Evolutionary conservation across 2,797 vertebrate genomes (phyloP).

Genomic region (Lepilemur septentrionalis): DNA sequence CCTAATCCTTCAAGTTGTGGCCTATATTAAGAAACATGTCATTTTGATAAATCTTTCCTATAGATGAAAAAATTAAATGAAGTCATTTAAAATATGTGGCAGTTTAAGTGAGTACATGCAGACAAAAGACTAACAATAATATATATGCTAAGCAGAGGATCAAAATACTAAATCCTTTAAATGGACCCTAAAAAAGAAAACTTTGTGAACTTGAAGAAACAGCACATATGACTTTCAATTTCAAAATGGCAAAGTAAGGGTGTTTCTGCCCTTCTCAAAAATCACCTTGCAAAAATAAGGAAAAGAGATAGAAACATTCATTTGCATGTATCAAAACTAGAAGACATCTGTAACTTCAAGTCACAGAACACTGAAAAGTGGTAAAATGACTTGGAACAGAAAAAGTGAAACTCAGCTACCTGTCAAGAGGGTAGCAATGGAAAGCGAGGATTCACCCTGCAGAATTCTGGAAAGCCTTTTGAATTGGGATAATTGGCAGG

Average conservation of each 20-base stretch:
- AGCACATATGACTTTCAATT: background rate
- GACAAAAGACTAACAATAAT: background rate
- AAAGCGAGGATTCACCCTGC: background rate
- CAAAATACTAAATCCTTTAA: constrained; percentile 35
- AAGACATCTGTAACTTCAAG: background rate
- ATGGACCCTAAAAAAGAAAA: constrained; percentile 13
- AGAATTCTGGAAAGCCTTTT: background rate
- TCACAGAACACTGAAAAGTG: background rate
- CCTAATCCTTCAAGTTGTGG: background rate
- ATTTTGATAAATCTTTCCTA: constrained; percentile 22
- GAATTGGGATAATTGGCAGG: background rate
- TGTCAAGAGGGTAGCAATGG: background rate
- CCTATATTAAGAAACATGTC: background rate
- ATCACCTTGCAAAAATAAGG: background rate
- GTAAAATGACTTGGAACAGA: background rate
- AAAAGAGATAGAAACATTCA: background rate
- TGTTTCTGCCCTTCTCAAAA: background rate
- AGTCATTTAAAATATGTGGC: constrained; percentile 26
- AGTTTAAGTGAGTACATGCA: background rate
- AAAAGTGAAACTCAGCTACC: background rate
- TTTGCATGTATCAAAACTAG: background rate
- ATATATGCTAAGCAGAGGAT: constrained; percentile 24
- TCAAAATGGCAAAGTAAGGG: background rate
- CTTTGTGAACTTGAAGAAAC: background rate
- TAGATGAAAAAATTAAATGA: constrained; percentile 25